These are phyloP conservation scores for Gisinianus flammeolus DNA, from an alignment of 2,888 invertebrate species.

Conservation along the genomic window DNA sequence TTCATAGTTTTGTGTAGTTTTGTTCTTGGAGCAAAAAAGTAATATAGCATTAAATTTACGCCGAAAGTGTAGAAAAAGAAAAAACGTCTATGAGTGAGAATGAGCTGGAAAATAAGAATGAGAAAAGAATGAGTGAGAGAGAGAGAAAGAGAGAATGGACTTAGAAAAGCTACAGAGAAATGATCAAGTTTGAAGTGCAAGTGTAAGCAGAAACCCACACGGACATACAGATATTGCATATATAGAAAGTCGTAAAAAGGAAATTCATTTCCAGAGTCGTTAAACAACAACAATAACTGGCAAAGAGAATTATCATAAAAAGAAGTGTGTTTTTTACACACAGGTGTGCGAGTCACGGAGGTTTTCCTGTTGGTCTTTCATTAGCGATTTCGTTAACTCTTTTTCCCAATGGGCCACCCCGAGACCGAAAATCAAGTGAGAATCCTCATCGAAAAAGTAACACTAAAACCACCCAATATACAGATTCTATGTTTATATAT, in stretches of 20 bases:
- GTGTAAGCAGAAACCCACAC: slow-evolving; percentile 10
- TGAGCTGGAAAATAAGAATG: background rate
- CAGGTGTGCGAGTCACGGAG: slow-evolving; percentile 48
- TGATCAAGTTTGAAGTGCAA: background rate
- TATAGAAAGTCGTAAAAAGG: slow-evolving; percentile 45
- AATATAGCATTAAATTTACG: slow-evolving; percentile 34
- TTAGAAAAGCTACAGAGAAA: slow-evolving; percentile 1
- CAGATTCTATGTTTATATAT: background rate
- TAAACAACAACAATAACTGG: slow-evolving; percentile 52
- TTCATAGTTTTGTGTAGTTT: background rate
- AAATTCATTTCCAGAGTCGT: slow-evolving; percentile 53
- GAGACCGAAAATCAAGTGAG: background rate
- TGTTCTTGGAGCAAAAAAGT: slow-evolving; percentile 17
- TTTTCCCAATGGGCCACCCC: slow-evolving; percentile 38
- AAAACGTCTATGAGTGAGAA: background rate
- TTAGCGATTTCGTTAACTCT: slow-evolving; percentile 49
- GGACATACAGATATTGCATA: slow-evolving; percentile 8
- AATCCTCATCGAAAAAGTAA: slow-evolving; percentile 9
- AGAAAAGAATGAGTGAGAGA: background rate
- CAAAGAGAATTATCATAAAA: slow-evolving; percentile 52
- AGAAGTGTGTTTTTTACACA: slow-evolving; percentile 48
- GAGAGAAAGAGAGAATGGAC: background rate
- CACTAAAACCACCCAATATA: slow-evolving; percentile 23
- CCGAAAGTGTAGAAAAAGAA: slow-evolving; percentile 30
- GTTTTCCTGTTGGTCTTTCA: slow-evolving; percentile 44